Evolutionary conservation across 1,140 invertebrate genomes (phyloP), one percentile per base, ranked within the genome.

Genomic region (Bicyclus anynana): DNA sequence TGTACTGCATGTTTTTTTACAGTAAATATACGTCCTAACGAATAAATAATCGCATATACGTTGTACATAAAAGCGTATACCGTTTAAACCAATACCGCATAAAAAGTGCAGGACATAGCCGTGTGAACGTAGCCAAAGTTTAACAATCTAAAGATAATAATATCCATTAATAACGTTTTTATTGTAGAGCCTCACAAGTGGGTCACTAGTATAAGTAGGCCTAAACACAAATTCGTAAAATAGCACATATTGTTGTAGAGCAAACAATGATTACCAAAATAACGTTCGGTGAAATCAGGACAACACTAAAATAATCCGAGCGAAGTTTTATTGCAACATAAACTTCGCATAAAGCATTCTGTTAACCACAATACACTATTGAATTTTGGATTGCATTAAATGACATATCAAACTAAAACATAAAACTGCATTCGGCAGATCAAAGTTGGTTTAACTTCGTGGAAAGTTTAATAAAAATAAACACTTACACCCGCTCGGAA

Each of bases 381-480:
- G 68, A 63, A 65, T 58, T 61, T 72, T 53, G 60, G 59, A 74
- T 62, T 67, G 59, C 57, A 72, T 67, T 65, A 59, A 52, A 60
- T 65, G 64, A 53, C 51, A 60, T 63, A 54, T 56, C 50, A 51
- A 59, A 53, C 40, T 52, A 50, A 59, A 66, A 69, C 49, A 66
- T 62, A 61, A 70, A 77, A 72, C 38, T 71, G 58, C 62, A 51
- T 70, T 74, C 65, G 55, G 50, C 62, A 70, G 60, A 84, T 81
- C 69, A 78, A 84, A 78, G 68, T 35, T 51, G 46, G 51, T 51
- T 35, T 35, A 56, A 69, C 70, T 79, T 82, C 76, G 65, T 62
- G 74, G 75, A 73, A 75, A 72, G 80, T 76, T 77, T 77, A 82
- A 78, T 78, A 73, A 80, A 84, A 78, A 81, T 68, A 81, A 80